A percentile compares a stretch with the other conserved stretches of the same genome.
Conservation (phyloP, 2,888 invertebrate species). For the Protophormia terraenovae region DNA sequence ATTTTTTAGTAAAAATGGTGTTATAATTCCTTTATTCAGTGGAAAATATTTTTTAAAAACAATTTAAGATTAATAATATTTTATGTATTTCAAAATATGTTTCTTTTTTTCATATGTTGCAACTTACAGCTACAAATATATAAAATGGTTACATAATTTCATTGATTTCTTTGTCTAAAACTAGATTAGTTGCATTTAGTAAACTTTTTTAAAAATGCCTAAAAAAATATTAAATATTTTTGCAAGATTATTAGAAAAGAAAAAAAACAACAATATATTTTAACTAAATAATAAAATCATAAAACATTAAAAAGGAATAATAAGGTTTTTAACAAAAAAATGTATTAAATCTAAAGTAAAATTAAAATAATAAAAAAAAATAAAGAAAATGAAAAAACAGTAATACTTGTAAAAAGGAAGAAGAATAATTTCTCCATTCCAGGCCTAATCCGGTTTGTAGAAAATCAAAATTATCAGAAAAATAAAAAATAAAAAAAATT, state of each 20-base stretch:
- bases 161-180: constrained; percentile 24
- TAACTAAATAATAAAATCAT: constrained; percentile 10
- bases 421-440: too few species aligned
- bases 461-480: too few species aligned
- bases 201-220: neutral
- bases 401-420: constrained; percentile 27
- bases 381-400: neutral
- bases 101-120: neutral
- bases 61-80: constrained; percentile 26
- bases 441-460: too few species aligned
- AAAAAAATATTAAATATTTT: constrained; percentile 36
- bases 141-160: constrained; percentile 12
- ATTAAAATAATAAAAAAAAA: neutral
- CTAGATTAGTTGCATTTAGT: constrained; percentile 53
- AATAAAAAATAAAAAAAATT: too few species aligned
- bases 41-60: constrained; percentile 29
- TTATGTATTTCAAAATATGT: constrained; percentile 32
- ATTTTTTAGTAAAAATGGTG: constrained; percentile 29
- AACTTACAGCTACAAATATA: constrained; percentile 27
- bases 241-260: neutral
- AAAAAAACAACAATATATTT: constrained; percentile 6
- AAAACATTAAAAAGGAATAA: neutral
- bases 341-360: neutral
- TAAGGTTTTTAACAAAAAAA: neutral
- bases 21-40: constrained; percentile 51